phyloP scores from a whole-genome alignment of 2,797 vertebrate genomes.

The Parauchenoglanis punctatus region DNA sequence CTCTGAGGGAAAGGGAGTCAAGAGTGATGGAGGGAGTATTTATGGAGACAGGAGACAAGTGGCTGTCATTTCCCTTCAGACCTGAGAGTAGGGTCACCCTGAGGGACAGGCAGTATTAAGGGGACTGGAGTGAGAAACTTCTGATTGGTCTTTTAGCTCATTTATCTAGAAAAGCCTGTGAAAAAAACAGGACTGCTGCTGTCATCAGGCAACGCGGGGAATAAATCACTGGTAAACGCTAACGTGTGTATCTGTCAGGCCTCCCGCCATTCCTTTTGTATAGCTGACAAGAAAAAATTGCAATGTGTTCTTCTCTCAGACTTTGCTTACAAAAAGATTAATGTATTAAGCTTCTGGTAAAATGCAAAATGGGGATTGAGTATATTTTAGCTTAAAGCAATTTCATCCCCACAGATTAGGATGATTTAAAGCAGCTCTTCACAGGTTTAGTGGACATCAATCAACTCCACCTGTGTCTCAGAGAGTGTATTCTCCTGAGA shows the following conservation, averaged over 20 bases:
- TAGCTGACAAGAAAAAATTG: constrained; percentile 27
- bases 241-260: constrained; percentile 13
- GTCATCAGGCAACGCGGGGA: neutral
- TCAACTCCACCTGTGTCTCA: constrained; percentile 1
- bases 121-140: neutral
- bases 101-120: constrained; percentile 5
- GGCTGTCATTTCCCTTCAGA: constrained; percentile 25
- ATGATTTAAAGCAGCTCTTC: constrained; percentile 6
- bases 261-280: constrained; percentile 8
- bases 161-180: neutral
- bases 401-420: neutral
- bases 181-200: constrained; percentile 9
- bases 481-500: neutral
- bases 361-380: constrained; percentile 16
- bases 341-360: constrained; percentile 11
- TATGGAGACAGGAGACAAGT: constrained; percentile 22
- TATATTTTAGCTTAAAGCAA: neutral
- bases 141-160: constrained; percentile 10
- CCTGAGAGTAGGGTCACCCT: constrained; percentile 12
- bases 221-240: constrained; percentile 21
- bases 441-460: neutral
- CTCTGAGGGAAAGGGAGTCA: neutral
- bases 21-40: constrained; percentile 18
- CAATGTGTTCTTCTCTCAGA: constrained; percentile 10
- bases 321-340: constrained; percentile 20